Base-by-base conservation (phyloP, 1,140 invertebrate species). In the Heliconius congener region DNA sequence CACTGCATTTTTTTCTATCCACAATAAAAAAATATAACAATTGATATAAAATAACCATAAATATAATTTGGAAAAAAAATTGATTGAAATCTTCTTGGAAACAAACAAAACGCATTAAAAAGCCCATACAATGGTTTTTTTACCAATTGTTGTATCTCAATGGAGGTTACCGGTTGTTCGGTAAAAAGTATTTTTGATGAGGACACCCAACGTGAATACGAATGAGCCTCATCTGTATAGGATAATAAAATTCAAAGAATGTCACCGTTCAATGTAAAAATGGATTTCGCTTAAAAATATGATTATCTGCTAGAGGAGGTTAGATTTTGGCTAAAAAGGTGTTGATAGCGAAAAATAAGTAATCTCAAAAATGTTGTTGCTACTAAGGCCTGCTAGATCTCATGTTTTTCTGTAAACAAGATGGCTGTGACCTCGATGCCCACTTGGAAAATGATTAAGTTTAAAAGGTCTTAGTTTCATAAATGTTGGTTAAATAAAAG, bases 211-310 rank as follows among this genome's bases (percentile, higher is more conserved):
- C 11, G 39, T 19, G 74, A 76, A 76, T 76, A 76, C 57, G 30
- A 76, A 76, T 76, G 57, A 76, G 74, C 3, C 74, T 76, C 60
- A 76, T 71, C 71, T 78, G 71, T 73, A 37, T 71, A 30, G 55
- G 34, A 27, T 57, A 78, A 73, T 78, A 73, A 78, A 78, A 78
- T 71, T 78, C 18, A 73, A 55, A 78, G 73, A 73, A 60, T 60
- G 71, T 73, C 76, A 57, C 50, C 76, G 71, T 73, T 78, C 19
- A 42, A 13, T 16, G 50, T 78, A 60, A 57, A 78, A 78, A 57
- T 37, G 71, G 71, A 73, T 42, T 72, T 73, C 16, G 55, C 34
- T 78, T 78, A 60, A 73, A 73, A 78, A 52, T 57, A 73, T 60
- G 76, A 71, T 73, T 71, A 34, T 18, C 50, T 19, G 71, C 73